phyloP scores from a whole-genome alignment of 2,797 vertebrate genomes.

The Sphenodon punctatus region DNA sequence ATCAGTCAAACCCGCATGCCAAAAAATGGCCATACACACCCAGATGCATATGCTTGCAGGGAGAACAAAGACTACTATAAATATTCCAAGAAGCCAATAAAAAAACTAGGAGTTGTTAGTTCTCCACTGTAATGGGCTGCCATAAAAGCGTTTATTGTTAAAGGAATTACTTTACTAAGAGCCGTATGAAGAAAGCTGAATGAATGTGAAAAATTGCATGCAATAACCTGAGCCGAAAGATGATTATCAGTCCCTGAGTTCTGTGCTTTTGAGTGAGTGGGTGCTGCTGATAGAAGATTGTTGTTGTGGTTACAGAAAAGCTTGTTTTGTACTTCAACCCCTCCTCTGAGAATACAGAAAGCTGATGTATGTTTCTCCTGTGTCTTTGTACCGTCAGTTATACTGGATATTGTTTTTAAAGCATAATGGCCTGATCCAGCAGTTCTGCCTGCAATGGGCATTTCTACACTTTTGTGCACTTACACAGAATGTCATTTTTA shows the following conservation, averaged over 20 bases:
- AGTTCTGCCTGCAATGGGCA: constrained; percentile 53
- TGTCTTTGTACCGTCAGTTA: constrained; percentile 63
- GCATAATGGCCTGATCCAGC: constrained; percentile 59
- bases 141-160: constrained; percentile 85
- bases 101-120: constrained; percentile 77
- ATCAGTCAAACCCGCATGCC: not conserved
- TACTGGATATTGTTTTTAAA: constrained; percentile 71
- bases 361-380: constrained; percentile 68
- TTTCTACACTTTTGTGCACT: constrained; percentile 42
- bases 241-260: constrained; percentile 81
- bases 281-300: constrained; percentile 79
- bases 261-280: constrained; percentile 73
- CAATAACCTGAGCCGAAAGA: constrained; percentile 80
- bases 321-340: constrained; percentile 74
- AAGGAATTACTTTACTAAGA: constrained; percentile 81
- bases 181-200: constrained; percentile 78
- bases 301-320: constrained; percentile 79
- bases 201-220: constrained; percentile 82
- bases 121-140: constrained; percentile 76
- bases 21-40: constrained; percentile 45
- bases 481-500: constrained; percentile 63
- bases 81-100: constrained; percentile 81
- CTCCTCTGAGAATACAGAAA: constrained; percentile 75
- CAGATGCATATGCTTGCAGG: constrained; percentile 65
- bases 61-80: constrained; percentile 82